Evolutionary conservation across 2,113 vertebrate genomes (phyloP), one percentile per base, ranked within the genome.

Genomic region (Eidolon helvum): DNA sequence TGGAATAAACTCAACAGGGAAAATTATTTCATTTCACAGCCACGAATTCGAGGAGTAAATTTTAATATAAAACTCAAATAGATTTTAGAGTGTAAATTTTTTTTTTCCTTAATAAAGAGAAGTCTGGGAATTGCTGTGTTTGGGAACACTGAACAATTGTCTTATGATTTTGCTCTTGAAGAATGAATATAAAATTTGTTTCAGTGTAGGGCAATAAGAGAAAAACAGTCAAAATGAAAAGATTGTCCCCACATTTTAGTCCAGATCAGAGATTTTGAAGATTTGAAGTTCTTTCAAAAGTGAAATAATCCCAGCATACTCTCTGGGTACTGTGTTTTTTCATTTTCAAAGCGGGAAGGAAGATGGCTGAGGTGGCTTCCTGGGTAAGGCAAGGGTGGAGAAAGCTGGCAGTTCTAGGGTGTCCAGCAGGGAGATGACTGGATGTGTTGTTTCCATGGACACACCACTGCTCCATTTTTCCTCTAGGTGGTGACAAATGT

Each of bases 401-500:
- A 55, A 74, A 84, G 68, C 65, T 93, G 97, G 94, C 94, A 59
- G 91, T 84, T 95, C 82, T 43, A 83, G 77, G 82, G 92, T 24
- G 55, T 48, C 57, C 8, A 15, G 28, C 45, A 72, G 82, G 74
- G 69, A 79, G 45, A 48, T 40, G 66, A 72, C 69, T 28, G 38
- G 66, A 35, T 95, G 79, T 90, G 55, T 87, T 92, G 96, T 96
- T 93, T 96, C 97, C 93, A 97, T 96, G 97, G 97, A 89, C 45
- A 97, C 94, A 21, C 12, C 43, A 69, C 55, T 78, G 75, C 66
- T 96, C 90, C 80, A 43, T 87, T 90, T 96, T 91, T 72, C 85
- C 82, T 96, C 72, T 90, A 63, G 90, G 80, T 90, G 71, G 94
- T 97, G 95, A 97, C 90, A 94, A 66, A 40, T 65, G 93, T 72